A percentile compares a stretch with the other conserved stretches of the same genome.
Conservation (phyloP, 2,797 vertebrate species). For the Ambastaia sidthimunki region DNA sequence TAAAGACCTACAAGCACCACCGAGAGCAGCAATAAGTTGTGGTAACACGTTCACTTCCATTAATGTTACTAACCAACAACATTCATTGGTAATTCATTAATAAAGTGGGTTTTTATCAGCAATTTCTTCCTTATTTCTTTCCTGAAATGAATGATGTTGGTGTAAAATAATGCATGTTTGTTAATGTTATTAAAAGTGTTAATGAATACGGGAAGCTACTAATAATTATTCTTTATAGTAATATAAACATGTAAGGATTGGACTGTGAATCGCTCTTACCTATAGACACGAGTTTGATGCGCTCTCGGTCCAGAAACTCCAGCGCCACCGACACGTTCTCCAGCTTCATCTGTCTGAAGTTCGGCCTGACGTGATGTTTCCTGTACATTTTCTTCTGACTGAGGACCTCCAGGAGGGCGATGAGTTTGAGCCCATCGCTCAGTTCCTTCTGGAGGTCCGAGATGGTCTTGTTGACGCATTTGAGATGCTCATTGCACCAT, state of each 20-base stretch:
- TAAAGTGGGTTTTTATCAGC: too few species aligned
- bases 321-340: conserved; percentile 95
- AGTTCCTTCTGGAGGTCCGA: conserved; percentile 91
- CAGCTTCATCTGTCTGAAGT: conserved; percentile 96
- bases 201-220: too few species aligned
- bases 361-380: conserved; percentile 90
- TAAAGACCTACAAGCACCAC: too few species aligned
- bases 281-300: conserved; percentile 93
- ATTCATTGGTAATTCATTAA: too few species aligned
- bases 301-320: conserved; percentile 93
- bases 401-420: conserved; percentile 90
- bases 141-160: too few species aligned
- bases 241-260: background rate
- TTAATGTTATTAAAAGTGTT: too few species aligned
- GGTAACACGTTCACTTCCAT: too few species aligned
- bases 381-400: conserved; percentile 98
- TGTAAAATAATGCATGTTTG: too few species aligned
- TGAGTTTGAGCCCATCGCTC: conserved; percentile 90
- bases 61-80: too few species aligned
- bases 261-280: conserved; percentile 75
- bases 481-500: conserved; percentile 97
- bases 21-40: too few species aligned
- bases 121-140: too few species aligned
- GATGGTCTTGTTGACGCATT: conserved; percentile 89
- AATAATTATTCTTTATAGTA: background rate